Conservation (phyloP, 2,113 vertebrate species). For the Panthera tigris region DNA sequence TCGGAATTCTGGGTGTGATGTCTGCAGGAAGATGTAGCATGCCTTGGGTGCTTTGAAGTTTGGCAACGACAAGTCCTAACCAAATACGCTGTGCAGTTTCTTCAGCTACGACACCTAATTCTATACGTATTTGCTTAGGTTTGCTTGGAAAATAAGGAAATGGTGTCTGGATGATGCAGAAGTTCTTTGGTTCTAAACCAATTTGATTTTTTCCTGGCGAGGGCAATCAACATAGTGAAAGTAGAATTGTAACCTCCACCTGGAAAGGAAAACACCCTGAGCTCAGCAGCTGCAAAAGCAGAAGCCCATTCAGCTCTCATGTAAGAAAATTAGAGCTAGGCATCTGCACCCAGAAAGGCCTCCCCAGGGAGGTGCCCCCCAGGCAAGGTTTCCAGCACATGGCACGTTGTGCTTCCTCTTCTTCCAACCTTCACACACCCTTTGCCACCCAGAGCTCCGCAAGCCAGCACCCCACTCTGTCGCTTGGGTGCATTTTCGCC, state of each 20-base stretch:
- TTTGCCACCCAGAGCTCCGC: background rate
- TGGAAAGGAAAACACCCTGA: background rate
- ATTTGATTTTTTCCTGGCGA: background rate
- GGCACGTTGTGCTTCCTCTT: background rate
- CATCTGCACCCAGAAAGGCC: background rate
- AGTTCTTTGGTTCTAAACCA: background rate
- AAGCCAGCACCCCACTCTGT: no score
- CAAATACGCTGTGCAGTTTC: background rate
- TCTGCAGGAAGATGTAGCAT: no score
- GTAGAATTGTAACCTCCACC: background rate
- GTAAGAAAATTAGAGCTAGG: background rate
- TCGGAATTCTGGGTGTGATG: background rate
- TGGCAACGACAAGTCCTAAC: background rate
- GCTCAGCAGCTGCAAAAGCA: background rate
- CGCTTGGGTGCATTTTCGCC: background rate
- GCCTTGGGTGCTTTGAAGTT: background rate
- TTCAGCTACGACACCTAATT: accelerated
- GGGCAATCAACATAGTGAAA: background rate
- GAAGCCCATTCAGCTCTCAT: background rate
- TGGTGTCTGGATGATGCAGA: background rate
- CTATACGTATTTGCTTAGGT: accelerated
- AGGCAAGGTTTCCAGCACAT: accelerated
- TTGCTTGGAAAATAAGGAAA: background rate
- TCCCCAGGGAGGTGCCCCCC: background rate
- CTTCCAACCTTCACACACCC: background rate